phyloP scores from a whole-genome alignment of 2,113 vertebrate species.

The Merops nubicus region DNA sequence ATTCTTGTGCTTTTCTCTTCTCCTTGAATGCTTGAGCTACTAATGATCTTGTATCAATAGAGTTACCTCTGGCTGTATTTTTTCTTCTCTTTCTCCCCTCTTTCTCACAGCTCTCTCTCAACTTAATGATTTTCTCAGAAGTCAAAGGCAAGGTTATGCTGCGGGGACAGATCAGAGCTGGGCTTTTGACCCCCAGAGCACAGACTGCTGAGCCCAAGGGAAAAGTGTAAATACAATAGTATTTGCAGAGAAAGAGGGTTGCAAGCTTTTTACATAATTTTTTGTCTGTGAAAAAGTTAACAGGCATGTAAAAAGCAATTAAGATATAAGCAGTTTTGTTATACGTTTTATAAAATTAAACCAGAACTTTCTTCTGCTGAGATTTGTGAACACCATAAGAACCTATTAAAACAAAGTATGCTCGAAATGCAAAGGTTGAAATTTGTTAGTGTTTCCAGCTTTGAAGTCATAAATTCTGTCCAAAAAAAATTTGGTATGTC shows the following conservation, averaged over 20 bases:
- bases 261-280: neutral
- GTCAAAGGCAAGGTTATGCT: neutral
- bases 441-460: neutral
- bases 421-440: neutral
- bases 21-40: neutral
- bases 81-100: neutral
- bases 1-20: neutral
- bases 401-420: neutral
- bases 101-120: neutral
- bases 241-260: neutral
- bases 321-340: neutral
- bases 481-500: neutral
- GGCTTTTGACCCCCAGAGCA: neutral
- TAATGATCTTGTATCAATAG: neutral
- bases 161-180: neutral
- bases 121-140: neutral
- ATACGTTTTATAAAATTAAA: neutral
- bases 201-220: neutral
- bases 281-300: neutral
- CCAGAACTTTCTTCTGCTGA: neutral
- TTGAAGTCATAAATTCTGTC: neutral
- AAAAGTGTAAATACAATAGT: neutral
- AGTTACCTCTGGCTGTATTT: neutral
- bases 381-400: neutral
- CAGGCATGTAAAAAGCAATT: neutral